Conservation (phyloP, 2,888 invertebrate species). For the Calliphora vomitoria region DNA sequence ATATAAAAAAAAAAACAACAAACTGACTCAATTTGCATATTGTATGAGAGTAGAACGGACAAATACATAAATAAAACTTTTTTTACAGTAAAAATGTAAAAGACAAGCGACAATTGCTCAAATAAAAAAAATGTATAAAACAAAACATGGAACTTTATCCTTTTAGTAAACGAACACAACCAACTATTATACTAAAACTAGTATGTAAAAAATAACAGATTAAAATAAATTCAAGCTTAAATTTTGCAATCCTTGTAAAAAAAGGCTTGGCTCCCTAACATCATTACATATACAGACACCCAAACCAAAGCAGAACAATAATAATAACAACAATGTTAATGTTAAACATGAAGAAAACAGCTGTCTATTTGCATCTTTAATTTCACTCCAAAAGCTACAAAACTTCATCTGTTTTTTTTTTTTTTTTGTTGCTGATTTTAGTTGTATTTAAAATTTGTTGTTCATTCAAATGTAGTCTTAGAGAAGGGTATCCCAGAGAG, state of each 20-base stretch:
- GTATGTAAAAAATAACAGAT: neutral
- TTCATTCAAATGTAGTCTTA: slow-evolving; percentile 28
- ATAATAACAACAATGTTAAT: slow-evolving; percentile 57
- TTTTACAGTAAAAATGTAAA: slow-evolving; percentile 9
- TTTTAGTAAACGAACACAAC: neutral
- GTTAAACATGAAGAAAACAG: slow-evolving; percentile 69
- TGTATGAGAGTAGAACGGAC: neutral
- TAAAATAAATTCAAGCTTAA: slow-evolving; percentile 32
- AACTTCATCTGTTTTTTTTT: slow-evolving; percentile 30
- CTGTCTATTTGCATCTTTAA: slow-evolving; percentile 76
- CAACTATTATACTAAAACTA: neutral
- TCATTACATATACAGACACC: neutral
- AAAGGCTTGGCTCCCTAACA: slow-evolving; percentile 23
- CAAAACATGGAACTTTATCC: slow-evolving; percentile 49
- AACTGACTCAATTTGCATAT: slow-evolving; percentile 52
- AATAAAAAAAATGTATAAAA: slow-evolving; percentile 27
- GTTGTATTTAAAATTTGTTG: slow-evolving; percentile 27
- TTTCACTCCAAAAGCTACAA: slow-evolving; percentile 62
- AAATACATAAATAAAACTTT: slow-evolving; percentile 30
- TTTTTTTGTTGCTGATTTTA: neutral
- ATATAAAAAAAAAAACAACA: slow-evolving; percentile 23
- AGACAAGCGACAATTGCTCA: slow-evolving; percentile 52
- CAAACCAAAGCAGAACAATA: slow-evolving; percentile 40
- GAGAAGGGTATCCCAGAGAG: neutral
- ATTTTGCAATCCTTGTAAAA: neutral